These are phyloP conservation scores for Ciconia maguari DNA, from an alignment of 2,113 vertebrate species.

Conservation along the genomic window DNA sequence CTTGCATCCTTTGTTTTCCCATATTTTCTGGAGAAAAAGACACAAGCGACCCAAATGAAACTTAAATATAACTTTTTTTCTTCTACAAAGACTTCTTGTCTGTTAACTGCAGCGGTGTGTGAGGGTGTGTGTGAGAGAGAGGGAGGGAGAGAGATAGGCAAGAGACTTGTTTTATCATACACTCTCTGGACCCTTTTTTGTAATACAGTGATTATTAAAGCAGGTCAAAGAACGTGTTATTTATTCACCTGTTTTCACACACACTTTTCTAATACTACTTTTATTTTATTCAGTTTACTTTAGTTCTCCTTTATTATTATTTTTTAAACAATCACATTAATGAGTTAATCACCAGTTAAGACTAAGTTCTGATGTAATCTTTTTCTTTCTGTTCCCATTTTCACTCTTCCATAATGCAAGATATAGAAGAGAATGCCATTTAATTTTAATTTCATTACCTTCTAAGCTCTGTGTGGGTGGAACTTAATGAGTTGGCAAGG, in stretches of 20 bases:
- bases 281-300: neutral
- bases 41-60: neutral
- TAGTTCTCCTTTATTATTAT: neutral
- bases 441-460: neutral
- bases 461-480: neutral
- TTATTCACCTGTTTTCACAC: neutral
- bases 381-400: neutral
- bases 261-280: accelerated
- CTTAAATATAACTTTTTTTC: neutral
- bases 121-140: accelerated
- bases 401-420: neutral
- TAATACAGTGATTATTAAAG: neutral
- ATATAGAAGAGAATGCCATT: neutral
- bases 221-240: neutral
- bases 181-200: neutral
- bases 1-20: neutral
- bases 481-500: neutral
- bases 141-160: accelerated
- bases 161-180: neutral
- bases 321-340: neutral
- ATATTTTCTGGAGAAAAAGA: neutral
- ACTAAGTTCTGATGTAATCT: neutral
- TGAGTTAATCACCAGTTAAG: neutral
- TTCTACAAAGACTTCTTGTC: neutral
- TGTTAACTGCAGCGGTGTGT: neutral